phyloP scores from a whole-genome alignment of 2,888 invertebrate genomes.

The Caradrina clavipalpis region DNA sequence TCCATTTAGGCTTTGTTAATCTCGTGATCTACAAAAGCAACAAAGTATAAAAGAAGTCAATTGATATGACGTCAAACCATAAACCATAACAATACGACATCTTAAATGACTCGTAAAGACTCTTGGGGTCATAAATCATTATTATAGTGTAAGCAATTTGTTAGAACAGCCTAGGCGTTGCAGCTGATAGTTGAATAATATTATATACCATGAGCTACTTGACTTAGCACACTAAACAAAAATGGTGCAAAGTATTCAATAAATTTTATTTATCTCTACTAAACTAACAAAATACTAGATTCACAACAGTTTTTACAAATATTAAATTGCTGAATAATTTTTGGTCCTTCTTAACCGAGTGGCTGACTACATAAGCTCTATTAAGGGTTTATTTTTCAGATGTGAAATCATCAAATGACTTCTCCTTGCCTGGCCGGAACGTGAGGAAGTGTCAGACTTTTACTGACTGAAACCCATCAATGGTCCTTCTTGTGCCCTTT shows the following conservation, averaged over 20 bases:
- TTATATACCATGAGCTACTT: background rate
- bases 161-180: background rate
- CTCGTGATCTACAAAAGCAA: conserved; percentile 10
- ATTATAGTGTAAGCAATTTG: background rate
- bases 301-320: too few relatives aligned
- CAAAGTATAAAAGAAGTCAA: conserved; percentile 36
- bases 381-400: too few relatives aligned
- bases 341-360: background rate
- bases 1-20: conserved; percentile 30
- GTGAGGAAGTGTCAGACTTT: too few relatives aligned
- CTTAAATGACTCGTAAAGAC: conserved; percentile 13
- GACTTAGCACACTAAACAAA: too few relatives aligned
- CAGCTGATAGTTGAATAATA: background rate
- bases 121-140: conserved; percentile 22
- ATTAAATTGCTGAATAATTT: background rate
- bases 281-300: too few relatives aligned
- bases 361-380: background rate
- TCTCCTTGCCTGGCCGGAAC: too few relatives aligned
- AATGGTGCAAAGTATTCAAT: background rate
- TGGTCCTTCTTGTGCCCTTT: too few relatives aligned
- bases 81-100: conserved; percentile 21
- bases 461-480: too few relatives aligned
- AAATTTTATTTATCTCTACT: background rate
- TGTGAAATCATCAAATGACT: too few relatives aligned
- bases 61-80: conserved; percentile 48